Conservation (phyloP, 2,888 invertebrate genomes). For the Andrena hattorfiana region DNA sequence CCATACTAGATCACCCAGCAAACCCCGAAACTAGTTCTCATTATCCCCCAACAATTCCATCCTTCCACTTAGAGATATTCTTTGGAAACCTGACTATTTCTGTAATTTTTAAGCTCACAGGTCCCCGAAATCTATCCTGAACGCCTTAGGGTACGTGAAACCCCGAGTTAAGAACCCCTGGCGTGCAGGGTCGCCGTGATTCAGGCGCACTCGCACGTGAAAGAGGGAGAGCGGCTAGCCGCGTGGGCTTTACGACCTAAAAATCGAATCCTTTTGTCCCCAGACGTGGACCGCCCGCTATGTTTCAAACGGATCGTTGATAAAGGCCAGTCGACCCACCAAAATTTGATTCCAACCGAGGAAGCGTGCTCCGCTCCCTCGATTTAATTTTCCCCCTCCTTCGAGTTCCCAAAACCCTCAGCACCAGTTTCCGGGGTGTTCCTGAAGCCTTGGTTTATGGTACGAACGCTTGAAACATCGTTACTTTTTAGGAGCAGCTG, state of each 20-base stretch:
- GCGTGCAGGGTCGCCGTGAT: constrained; percentile 10
- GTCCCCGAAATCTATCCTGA: too few relatives aligned
- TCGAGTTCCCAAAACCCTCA: background rate
- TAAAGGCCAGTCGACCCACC: background rate
- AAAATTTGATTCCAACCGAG: background rate
- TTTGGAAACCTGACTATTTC: too few relatives aligned
- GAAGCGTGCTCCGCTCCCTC: background rate
- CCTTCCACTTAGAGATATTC: too few relatives aligned
- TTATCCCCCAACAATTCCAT: too few relatives aligned
- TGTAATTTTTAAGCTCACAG: too few relatives aligned
- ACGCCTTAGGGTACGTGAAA: too few relatives aligned
- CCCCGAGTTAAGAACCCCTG: too few relatives aligned
- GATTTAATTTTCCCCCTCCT: background rate
- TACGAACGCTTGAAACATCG: background rate
- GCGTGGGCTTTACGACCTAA: constrained; percentile 52
- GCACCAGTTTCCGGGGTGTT: background rate
- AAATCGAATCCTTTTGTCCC: constrained; percentile 41
- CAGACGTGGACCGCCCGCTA: background rate
- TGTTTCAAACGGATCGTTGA: background rate
- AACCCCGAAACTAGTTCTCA: too few relatives aligned
- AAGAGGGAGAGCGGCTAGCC: constrained; percentile 26
- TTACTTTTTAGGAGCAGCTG: background rate
- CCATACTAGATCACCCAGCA: too few relatives aligned
- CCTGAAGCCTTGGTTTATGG: background rate
- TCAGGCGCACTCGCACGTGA: constrained; percentile 32